Percentiles rank a stretch among this genome's conserved stretches.
phyloP scores from a whole-genome alignment of 2,888 invertebrate species.

The Strigamia transsilvanica region DNA sequence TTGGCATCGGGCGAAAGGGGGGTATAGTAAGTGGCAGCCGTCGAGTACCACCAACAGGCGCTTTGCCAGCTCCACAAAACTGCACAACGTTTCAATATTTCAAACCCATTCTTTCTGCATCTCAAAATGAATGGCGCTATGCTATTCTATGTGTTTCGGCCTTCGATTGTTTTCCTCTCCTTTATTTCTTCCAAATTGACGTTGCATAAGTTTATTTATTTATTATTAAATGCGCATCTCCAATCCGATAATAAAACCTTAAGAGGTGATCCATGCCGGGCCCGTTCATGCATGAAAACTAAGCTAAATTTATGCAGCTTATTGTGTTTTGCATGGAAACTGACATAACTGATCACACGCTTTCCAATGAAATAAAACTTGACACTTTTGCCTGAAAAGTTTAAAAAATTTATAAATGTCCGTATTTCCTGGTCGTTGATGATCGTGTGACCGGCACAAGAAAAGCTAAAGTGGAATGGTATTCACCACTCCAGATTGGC shows the following conservation, averaged over 20 bases:
- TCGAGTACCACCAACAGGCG: constrained; percentile 20
- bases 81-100: constrained; percentile 20
- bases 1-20: neutral
- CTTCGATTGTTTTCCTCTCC: neutral
- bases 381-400: too few species aligned
- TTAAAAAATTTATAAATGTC: too few species aligned
- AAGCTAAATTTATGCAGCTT: neutral
- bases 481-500: too few species aligned
- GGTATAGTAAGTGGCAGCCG: constrained; percentile 20
- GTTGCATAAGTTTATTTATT: neutral
- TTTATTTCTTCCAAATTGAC: neutral
- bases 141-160: neutral
- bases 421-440: too few species aligned
- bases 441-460: too few species aligned
- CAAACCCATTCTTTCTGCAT: constrained; percentile 14
- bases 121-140: constrained; percentile 20
- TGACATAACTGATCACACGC: neutral
- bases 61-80: constrained; percentile 20
- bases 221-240: neutral
- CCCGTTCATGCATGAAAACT: neutral
- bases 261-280: neutral
- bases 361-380: too few species aligned
- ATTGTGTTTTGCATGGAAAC: neutral
- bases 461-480: too few species aligned
- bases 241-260: neutral